These are phyloP conservation scores for Venturia canescens DNA, from an alignment of 1,140 invertebrate genomes.

Conservation along the genomic window DNA sequence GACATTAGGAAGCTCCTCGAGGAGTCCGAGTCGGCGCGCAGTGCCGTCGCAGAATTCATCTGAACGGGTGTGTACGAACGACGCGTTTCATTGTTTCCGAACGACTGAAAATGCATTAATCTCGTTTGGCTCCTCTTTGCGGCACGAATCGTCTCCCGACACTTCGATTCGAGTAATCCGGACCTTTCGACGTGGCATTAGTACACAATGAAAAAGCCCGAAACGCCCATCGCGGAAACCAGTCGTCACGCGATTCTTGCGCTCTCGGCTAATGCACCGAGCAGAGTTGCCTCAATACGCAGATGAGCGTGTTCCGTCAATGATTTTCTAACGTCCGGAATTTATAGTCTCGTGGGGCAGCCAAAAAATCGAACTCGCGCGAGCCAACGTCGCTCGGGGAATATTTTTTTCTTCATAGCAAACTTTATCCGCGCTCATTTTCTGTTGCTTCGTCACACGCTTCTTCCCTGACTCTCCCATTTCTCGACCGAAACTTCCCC, in stretches of 20 bases:
- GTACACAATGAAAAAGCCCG: too few relatives aligned
- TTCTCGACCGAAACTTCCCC: too few relatives aligned
- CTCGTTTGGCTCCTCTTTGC: conserved; percentile 46
- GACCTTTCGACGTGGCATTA: not conserved
- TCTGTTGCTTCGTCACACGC: too few relatives aligned
- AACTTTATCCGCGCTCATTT: too few relatives aligned
- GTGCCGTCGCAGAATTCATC: not conserved
- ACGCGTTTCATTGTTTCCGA: conserved; percentile 52
- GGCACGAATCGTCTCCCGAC: conserved; percentile 22
- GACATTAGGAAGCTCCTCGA: not conserved
- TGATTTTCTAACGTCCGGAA: not conserved
- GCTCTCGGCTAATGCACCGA: too few relatives aligned
- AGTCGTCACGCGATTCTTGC: too few relatives aligned
- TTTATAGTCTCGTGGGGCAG: too few relatives aligned
- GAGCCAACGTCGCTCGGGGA: conserved; percentile 51
- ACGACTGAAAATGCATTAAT: conserved; percentile 53
- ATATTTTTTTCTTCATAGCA: conserved; percentile 44
- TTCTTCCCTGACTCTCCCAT: too few relatives aligned
- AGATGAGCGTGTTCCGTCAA: conserved; percentile 40
- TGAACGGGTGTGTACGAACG: not conserved
- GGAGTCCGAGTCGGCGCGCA: not conserved
- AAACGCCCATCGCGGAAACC: too few relatives aligned
- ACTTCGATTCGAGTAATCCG: too few relatives aligned
- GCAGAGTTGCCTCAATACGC: not conserved
- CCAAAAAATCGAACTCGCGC: conserved; percentile 39